Evolutionary conservation across 2,113 vertebrate genomes (phyloP).

Genomic region (Pedionomus torquatus): DNA sequence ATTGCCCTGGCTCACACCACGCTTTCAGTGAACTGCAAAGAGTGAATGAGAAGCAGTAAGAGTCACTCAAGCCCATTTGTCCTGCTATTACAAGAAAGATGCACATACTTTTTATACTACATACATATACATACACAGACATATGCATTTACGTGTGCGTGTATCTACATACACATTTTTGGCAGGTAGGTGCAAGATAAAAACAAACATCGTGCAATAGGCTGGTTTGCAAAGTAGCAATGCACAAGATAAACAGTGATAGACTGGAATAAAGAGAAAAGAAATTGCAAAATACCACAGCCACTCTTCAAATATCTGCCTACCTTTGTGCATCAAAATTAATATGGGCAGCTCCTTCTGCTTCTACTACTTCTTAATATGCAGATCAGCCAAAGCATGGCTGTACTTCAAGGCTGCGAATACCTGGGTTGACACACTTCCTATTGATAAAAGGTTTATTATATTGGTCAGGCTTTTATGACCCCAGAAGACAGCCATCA

Average conservation of each 20-base stretch:
- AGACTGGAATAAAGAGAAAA: not conserved
- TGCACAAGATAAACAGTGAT: not conserved
- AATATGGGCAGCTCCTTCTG: not conserved
- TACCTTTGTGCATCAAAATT: not conserved
- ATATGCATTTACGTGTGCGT: accelerated
- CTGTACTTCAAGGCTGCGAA: not conserved
- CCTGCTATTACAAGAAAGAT: not conserved
- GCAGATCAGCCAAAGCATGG: not conserved
- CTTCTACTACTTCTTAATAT: not conserved
- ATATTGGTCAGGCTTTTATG: not conserved
- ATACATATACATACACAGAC: not conserved
- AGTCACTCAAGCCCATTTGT: not conserved
- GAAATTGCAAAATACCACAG: not conserved
- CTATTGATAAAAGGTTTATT: not conserved
- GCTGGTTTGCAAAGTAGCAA: not conserved
- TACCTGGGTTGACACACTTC: not conserved
- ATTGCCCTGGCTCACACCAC: not conserved
- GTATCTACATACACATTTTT: not conserved
- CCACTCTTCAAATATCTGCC: not conserved
- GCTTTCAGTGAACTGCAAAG: not conserved
- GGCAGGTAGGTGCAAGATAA: not conserved
- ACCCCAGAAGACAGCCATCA: not conserved
- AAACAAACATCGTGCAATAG: not conserved
- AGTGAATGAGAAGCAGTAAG: not conserved
- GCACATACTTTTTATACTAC: not conserved